Percentiles rank a stretch among this genome's conserved stretches.
phyloP scores from a whole-genome alignment of 2,113 vertebrate species.

The Melanocharis versteri region DNA sequence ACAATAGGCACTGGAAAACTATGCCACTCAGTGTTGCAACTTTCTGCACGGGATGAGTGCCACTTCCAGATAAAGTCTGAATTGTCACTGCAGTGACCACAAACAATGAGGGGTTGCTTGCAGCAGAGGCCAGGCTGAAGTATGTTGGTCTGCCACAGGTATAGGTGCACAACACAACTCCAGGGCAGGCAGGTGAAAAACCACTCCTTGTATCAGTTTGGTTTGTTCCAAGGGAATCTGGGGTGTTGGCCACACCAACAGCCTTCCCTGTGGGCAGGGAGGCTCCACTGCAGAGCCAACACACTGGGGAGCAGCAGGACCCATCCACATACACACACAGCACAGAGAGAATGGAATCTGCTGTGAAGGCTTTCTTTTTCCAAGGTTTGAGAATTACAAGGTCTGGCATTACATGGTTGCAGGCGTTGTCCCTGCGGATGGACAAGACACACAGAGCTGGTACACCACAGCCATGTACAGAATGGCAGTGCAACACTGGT shows the following conservation, averaged over 20 bases:
- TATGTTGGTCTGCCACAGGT: accelerated
- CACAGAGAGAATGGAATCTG: not conserved
- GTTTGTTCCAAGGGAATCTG: not conserved
- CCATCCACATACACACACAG: accelerated
- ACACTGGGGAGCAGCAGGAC: accelerated
- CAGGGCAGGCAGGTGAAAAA: not conserved
- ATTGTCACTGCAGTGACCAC: accelerated
- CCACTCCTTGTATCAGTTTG: not conserved
- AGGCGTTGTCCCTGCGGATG: accelerated
- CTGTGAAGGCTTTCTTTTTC: not conserved
- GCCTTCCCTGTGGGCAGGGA: not conserved
- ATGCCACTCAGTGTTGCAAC: accelerated
- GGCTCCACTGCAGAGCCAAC: not conserved
- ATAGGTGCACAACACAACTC: not conserved
- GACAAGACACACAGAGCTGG: not conserved
- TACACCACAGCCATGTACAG: not conserved
- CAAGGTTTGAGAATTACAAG: not conserved
- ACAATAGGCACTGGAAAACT: not conserved
- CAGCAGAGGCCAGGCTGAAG: accelerated
- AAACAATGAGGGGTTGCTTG: accelerated
- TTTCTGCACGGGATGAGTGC: not conserved
- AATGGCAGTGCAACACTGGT: accelerated
- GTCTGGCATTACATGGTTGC: not conserved
- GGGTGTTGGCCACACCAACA: not conserved
- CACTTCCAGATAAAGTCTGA: not conserved